Evolutionary conservation across 2,113 vertebrate species (phyloP), one percentile per base, ranked within the genome.

Genomic region (Bujurquina vittata): DNA sequence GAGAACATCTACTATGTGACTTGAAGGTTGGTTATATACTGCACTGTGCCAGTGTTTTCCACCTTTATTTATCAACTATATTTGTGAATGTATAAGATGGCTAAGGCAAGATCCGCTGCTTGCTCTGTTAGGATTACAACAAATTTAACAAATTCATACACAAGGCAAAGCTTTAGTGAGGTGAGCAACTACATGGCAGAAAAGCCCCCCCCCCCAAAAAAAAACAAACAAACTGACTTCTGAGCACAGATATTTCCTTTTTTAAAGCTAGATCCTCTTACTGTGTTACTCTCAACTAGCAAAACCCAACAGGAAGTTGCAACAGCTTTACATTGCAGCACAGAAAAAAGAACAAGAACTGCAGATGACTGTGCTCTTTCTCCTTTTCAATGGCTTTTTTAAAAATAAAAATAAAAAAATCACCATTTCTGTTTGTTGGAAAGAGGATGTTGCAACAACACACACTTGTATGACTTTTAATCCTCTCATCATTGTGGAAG

Each of bases 381-480:
- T 60, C 9, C 35, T 74, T 77, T 2, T 35, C 5, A 43, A 6
- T 17, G 5, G 23, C 23, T 59, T 52, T 10, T 60, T 43, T 61
- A 15, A n/a, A n/a, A n/a, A n/a, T n/a, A 65, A 46, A 7, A 7
- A 33, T 6, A 6, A 33, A 33, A 33, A 33, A 7, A 33, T 79
- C 31, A 46, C 7, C 17, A 49, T 79, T 33, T 75, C 4, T 63
- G 49, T 79, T 31, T 12, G 43, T n/a, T 8, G 6, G 10, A 49
- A 63, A 61, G 46, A 83, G 58, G n/a, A 75, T 3, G 20, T 35
- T 29, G 17, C 58, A 58, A 75, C 56, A 40, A 61, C 52, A 65
- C 55, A 43, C 4, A 10, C n/a, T 2, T 46, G n/a, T 43, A 8
- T 84, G 81, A 86, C 75, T 75, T 87, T 87, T 82, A 78, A 73